These are phyloP conservation scores for Choloepus hoffmanni DNA, from an alignment of 2,113 vertebrate species.

Conservation along the genomic window DNA sequence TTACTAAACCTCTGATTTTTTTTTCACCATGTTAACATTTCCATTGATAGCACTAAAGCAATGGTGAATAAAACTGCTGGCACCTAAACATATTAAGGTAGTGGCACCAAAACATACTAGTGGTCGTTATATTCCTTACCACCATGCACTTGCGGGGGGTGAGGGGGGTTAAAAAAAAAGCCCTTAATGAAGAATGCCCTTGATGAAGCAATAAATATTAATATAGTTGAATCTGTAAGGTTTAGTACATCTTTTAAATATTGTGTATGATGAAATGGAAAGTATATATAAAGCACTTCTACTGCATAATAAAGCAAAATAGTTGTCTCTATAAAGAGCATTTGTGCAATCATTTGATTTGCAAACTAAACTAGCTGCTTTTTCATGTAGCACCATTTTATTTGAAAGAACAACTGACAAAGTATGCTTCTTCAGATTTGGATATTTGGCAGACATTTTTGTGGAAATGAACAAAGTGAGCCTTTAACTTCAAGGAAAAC, in stretches of 20 bases:
- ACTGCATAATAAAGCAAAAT: not conserved
- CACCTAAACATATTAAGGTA: not conserved
- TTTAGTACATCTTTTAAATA: not conserved
- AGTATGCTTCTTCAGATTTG: constrained; percentile 13
- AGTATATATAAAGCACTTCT: not conserved
- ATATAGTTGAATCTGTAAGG: not conserved
- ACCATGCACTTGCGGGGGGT: not conserved
- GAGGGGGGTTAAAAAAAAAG: not conserved
- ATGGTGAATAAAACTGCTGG: not conserved
- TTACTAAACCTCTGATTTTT: not conserved
- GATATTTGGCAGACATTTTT: constrained; percentile 36
- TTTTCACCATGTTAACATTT: not conserved
- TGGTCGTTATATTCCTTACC: not conserved
- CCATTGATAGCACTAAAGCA: not conserved
- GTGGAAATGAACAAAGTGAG: constrained; percentile 46
- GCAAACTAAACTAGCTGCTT: not conserved
- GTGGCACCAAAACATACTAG: not conserved
- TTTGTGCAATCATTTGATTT: not conserved
- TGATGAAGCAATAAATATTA: constrained; percentile 33
- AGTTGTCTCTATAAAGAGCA: not conserved
- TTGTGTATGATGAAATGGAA: not conserved
- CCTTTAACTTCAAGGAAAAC: constrained; percentile 38
- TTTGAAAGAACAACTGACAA: constrained; percentile 54
- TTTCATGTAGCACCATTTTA: constrained; percentile 26
- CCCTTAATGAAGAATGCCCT: not conserved